A percentile compares a stretch with the other conserved stretches of the same genome.
Evolutionary conservation across 2,797 vertebrate species (phyloP).

Genomic region (Paedocypris micromegethes): DNA sequence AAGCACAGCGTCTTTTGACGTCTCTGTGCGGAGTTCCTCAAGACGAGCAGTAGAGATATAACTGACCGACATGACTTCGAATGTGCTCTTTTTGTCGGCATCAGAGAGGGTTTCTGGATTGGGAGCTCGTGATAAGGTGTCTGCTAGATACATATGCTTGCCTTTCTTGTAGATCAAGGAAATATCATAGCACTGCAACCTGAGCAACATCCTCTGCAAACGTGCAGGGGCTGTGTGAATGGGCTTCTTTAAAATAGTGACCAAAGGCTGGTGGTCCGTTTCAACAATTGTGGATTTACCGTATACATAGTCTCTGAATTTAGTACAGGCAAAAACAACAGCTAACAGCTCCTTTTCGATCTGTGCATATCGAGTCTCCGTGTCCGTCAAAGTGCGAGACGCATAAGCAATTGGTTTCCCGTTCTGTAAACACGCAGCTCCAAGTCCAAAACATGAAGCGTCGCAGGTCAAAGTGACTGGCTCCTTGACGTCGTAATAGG

Average conservation of each 20-base stretch:
- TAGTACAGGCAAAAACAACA: no score
- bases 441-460: no score
- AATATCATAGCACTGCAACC: background rate
- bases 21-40: constrained; percentile 1
- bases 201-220: background rate
- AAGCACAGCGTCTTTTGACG: background rate
- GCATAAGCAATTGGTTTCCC: no score
- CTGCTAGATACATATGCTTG: background rate
- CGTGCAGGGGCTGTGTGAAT: constrained; percentile 3
- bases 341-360: no score
- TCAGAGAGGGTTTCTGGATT: background rate
- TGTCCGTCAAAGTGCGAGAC: no score
- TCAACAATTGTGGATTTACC: background rate
- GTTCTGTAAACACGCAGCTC: no score
- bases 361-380: no score
- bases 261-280: constrained; percentile 2
- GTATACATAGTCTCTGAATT: no score
- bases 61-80: constrained; percentile 8
- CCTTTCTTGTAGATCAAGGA: background rate
- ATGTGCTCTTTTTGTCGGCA: background rate
- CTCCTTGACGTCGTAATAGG: no score
- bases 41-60: background rate
- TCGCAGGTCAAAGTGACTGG: no score
- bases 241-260: background rate
- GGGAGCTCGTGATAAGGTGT: background rate